A percentile compares a stretch with the other conserved stretches of the same genome.
These are phyloP conservation scores for Phlogophora meticulosa DNA, from an alignment of 2,888 invertebrate species.

Conservation along the genomic window DNA sequence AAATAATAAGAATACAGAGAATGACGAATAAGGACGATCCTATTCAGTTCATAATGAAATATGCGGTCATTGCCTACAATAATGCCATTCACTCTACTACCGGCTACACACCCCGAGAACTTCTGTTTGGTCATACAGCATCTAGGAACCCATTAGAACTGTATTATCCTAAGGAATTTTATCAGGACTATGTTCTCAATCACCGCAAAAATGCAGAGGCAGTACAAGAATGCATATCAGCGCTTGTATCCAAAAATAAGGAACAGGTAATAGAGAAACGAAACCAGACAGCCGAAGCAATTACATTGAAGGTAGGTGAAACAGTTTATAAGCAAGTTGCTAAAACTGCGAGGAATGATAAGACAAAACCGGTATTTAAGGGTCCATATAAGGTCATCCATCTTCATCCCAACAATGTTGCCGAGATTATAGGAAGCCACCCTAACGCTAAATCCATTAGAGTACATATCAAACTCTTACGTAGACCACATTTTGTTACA, in stretches of 20 bases:
- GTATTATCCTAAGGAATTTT: too few relatives aligned
- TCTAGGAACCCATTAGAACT: too few relatives aligned
- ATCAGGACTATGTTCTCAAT: too few relatives aligned
- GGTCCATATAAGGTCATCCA: constrained; percentile 1
- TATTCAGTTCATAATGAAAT: background rate
- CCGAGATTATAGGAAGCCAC: too few relatives aligned
- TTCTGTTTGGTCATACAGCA: too few relatives aligned
- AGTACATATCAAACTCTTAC: background rate
- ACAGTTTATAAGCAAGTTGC: background rate
- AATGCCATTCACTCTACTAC: constrained; percentile 1
- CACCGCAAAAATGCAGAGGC: too few relatives aligned
- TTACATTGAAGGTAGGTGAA: constrained; percentile 9
- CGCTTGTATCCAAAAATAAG: too few relatives aligned
- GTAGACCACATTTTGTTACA: constrained; percentile 4
- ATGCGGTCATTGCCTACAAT: background rate
- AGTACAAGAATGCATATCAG: too few relatives aligned
- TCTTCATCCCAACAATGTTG: background rate
- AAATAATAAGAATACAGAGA: too few relatives aligned
- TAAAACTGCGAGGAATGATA: background rate
- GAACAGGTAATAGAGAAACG: background rate
- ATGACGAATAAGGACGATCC: constrained; percentile 5
- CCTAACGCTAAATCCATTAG: background rate
- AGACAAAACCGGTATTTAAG: background rate
- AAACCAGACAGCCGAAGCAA: background rate
- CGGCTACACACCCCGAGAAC: background rate